A percentile compares a stretch with the other conserved stretches of the same genome.
Conservation (phyloP, 2,113 vertebrate species). For the Murina feae region DNA sequence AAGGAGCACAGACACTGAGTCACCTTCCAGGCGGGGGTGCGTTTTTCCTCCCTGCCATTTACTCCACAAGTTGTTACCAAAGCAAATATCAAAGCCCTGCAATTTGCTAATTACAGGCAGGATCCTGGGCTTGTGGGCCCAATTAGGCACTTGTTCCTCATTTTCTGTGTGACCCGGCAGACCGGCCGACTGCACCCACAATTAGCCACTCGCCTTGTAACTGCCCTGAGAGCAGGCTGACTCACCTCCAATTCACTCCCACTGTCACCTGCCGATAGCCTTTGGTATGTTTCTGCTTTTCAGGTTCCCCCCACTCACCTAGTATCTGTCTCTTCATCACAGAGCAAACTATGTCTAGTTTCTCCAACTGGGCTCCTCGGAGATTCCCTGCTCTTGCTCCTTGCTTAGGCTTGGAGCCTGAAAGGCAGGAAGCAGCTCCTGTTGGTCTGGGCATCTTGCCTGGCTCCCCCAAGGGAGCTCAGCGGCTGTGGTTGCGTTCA, state of each 20-base stretch:
- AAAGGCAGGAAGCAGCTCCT: slow-evolving; percentile 12
- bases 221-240: slow-evolving; percentile 58
- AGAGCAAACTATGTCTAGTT: slow-evolving; percentile 4
- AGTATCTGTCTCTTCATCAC: background rate
- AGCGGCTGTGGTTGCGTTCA: background rate
- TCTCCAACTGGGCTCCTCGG: background rate
- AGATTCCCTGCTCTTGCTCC: background rate
- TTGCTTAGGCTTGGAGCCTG: background rate
- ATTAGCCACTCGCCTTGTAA: slow-evolving; percentile 69
- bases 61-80: slow-evolving; percentile 63
- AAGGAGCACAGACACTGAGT: background rate
- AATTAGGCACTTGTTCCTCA: slow-evolving; percentile 72
- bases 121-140: slow-evolving; percentile 71
- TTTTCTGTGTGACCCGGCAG: slow-evolving; percentile 44
- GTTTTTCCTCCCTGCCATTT: slow-evolving; percentile 62
- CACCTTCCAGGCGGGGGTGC: slow-evolving; percentile 56
- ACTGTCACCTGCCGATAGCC: slow-evolving; percentile 54
- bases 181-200: slow-evolving; percentile 47
- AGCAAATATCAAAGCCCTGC: slow-evolving; percentile 72
- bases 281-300: slow-evolving; percentile 56
- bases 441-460: slow-evolving; percentile 45
- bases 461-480: slow-evolving; percentile 16
- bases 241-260: slow-evolving; percentile 59
- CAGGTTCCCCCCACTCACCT: background rate
- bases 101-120: slow-evolving; percentile 72